Conservation (phyloP, 2,113 vertebrate species). For the Urocolius indicus region DNA sequence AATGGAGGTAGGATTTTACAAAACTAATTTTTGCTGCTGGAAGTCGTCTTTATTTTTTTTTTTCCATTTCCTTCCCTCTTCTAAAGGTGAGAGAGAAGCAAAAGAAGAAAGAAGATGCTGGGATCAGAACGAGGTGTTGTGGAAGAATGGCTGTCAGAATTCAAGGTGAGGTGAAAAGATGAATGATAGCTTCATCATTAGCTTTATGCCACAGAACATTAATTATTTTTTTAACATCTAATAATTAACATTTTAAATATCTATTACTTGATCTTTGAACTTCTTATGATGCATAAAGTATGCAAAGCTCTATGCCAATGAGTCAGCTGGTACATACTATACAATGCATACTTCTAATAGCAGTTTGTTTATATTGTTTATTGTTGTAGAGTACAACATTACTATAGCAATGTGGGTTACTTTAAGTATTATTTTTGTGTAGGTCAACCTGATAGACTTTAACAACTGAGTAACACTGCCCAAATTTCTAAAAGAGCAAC, state of each 20-base stretch:
- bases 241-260: background rate
- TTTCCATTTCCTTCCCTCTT: background rate
- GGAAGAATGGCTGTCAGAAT: constrained; percentile 99
- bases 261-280: background rate
- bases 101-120: constrained; percentile 88
- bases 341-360: background rate
- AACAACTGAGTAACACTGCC: background rate
- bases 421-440: background rate
- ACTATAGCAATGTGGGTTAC: background rate
- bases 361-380: background rate
- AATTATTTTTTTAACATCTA: background rate
- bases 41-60: background rate
- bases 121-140: constrained; percentile 91
- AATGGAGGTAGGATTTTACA: background rate
- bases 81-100: constrained; percentile 72
- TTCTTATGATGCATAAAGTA: background rate
- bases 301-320: background rate
- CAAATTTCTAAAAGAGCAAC: background rate
- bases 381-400: background rate
- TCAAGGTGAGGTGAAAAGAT: constrained; percentile 87
- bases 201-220: background rate
- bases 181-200: background rate
- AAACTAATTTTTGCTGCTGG: background rate
- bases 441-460: background rate
- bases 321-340: background rate